Evolutionary conservation across 64 coral and sea anemone genomes (phyloP).

Genomic region (Actinia equina): DNA sequence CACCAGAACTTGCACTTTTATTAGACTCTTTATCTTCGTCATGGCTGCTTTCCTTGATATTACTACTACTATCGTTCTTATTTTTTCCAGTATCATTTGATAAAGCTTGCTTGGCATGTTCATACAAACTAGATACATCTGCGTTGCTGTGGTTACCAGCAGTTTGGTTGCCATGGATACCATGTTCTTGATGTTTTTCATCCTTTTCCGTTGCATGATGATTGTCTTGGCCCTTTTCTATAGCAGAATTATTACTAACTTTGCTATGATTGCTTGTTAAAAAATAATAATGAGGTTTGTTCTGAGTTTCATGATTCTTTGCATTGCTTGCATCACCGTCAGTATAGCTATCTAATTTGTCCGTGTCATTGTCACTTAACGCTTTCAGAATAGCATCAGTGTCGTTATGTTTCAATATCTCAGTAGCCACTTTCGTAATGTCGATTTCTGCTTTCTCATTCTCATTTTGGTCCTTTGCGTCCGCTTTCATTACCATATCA

Average conservation of each 20-base stretch:
- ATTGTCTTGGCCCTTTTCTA: neutral
- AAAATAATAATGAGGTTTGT: neutral
- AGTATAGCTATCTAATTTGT: neutral
- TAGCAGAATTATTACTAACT: neutral
- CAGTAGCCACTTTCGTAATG: neutral
- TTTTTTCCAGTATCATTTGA: neutral
- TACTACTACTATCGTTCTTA: neutral
- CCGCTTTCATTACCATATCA: neutral
- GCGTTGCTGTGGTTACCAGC: neutral
- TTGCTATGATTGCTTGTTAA: neutral
- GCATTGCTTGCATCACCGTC: neutral
- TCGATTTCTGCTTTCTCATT: neutral
- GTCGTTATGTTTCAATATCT: slow-evolving; percentile 8
- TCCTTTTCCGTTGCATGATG: neutral
- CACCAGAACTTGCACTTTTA: neutral
- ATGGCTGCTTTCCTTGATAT: neutral
- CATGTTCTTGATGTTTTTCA: neutral
- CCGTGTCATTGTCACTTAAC: neutral
- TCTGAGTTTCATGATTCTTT: neutral
- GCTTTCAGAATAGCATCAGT: neutral
- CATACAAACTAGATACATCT: neutral
- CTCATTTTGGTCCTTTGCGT: neutral
- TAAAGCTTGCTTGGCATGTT: neutral
- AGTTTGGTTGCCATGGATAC: neutral
- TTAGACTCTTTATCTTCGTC: neutral